phyloP scores from a whole-genome alignment of 2,113 vertebrate genomes.

The Melanocharis versteri region DNA sequence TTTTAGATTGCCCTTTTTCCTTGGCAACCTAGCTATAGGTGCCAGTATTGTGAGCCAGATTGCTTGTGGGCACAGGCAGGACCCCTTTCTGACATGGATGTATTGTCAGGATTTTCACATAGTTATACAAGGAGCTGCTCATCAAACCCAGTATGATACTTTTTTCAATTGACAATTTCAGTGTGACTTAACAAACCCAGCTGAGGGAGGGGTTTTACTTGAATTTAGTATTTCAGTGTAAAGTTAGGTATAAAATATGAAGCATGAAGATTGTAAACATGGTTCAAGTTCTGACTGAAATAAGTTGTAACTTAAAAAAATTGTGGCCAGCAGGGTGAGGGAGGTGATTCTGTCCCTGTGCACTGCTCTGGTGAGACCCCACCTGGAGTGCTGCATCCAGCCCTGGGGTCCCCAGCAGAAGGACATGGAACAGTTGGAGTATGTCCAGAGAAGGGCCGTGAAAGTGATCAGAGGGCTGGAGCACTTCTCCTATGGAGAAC shows the following conservation, averaged over 20 bases:
- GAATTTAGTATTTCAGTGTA: neutral
- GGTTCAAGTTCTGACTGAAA: neutral
- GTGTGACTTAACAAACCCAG: neutral
- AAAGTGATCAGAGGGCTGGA: neutral
- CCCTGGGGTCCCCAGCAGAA: neutral
- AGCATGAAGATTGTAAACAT: neutral
- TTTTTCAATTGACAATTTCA: neutral
- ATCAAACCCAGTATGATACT: neutral
- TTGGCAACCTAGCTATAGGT: neutral
- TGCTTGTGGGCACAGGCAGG: neutral
- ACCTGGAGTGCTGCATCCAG: neutral
- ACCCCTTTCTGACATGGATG: neutral
- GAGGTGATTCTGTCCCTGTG: neutral
- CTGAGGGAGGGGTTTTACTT: neutral
- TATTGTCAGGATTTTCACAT: neutral
- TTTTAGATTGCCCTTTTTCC: neutral
- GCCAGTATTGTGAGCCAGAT: neutral
- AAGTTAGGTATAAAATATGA: neutral
- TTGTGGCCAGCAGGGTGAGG: fast-evolving
- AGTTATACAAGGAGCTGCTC: neutral
- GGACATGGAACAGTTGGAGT: neutral
- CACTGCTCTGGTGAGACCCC: neutral
- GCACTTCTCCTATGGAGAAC: neutral
- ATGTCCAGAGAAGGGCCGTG: neutral
- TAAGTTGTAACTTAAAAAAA: neutral